These are phyloP conservation scores for Drosophila suzukii DNA, from an alignment of 1,140 invertebrate genomes.

Conservation along the genomic window DNA sequence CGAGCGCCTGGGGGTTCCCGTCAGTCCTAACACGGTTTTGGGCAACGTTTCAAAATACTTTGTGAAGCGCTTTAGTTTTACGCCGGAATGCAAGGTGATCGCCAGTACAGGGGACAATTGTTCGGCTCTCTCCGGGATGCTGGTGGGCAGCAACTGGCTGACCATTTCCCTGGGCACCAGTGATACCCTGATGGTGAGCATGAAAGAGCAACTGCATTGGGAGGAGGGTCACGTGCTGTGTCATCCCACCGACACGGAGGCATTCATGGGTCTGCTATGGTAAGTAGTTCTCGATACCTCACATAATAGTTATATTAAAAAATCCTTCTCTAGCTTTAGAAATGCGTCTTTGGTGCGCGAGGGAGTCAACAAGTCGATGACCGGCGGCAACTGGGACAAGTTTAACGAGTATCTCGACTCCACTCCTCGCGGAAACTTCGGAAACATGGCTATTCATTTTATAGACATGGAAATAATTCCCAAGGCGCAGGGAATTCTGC, in stretches of 20 bases:
- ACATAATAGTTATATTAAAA: background rate
- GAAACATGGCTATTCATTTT: constrained; percentile 96
- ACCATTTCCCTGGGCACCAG: constrained; percentile 96
- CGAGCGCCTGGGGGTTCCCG: constrained; percentile 89
- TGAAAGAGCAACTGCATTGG: constrained; percentile 88
- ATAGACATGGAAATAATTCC: constrained; percentile 94
- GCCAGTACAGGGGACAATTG: constrained; percentile 98
- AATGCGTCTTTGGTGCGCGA: constrained; percentile 97
- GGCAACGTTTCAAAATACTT: constrained; percentile 92
- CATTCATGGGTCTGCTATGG: constrained; percentile 96
- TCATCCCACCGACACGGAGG: constrained; percentile 91
- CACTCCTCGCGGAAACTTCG: constrained; percentile 96
- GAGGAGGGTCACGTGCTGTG: constrained; percentile 94
- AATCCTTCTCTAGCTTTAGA: constrained; percentile 90
- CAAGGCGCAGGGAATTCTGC: constrained; percentile 68
- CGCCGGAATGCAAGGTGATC: constrained; percentile 91
- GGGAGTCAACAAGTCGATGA: constrained; percentile 90
- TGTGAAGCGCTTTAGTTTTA: constrained; percentile 93
- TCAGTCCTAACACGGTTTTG: constrained; percentile 88
- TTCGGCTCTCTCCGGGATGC: constrained; percentile 93
- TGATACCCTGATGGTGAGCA: constrained; percentile 94
- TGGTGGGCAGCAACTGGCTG: constrained; percentile 91
- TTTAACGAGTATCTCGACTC: constrained; percentile 93
- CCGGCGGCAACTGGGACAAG: constrained; percentile 92
- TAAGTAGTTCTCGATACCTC: constrained; percentile 75